phyloP scores from a whole-genome alignment of 2,888 invertebrate species.

The Rhyacophila evoluta region DNA sequence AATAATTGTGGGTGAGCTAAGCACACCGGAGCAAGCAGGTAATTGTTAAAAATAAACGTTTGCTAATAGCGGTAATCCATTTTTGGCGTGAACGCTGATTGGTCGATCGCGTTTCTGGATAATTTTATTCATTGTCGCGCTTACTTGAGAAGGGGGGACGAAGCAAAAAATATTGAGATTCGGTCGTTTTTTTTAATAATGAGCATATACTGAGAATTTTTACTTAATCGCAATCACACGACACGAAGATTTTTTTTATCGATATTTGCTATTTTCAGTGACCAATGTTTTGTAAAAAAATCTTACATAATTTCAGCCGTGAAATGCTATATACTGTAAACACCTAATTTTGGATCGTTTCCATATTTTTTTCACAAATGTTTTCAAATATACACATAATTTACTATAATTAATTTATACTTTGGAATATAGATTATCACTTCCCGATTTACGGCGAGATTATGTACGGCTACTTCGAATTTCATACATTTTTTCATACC shows the following conservation, averaged over 20 bases:
- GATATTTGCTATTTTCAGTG: not conserved
- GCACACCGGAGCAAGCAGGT: not conserved
- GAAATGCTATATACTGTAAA: not conserved
- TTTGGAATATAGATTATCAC: too few species aligned
- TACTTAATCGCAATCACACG: not conserved
- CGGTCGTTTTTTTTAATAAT: not conserved
- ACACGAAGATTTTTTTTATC: not conserved
- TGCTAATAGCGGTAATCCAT: not conserved
- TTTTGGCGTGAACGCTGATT: slow-evolving; percentile 17
- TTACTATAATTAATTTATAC: too few species aligned
- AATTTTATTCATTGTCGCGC: not conserved
- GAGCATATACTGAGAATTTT: not conserved
- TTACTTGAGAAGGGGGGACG: not conserved
- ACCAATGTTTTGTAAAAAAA: not conserved
- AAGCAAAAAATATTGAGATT: not conserved
- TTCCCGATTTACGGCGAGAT: too few species aligned
- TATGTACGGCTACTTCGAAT: too few species aligned
- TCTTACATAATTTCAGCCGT: not conserved
- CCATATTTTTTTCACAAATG: not conserved
- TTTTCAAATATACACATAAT: too few species aligned
- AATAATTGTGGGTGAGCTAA: not conserved
- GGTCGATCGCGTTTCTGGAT: not conserved
- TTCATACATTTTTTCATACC: too few species aligned
- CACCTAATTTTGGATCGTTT: not conserved
- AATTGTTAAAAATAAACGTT: slow-evolving; percentile 19